Conservation (phyloP, 2,113 vertebrate genomes). For the Anoura caudifer region DNA sequence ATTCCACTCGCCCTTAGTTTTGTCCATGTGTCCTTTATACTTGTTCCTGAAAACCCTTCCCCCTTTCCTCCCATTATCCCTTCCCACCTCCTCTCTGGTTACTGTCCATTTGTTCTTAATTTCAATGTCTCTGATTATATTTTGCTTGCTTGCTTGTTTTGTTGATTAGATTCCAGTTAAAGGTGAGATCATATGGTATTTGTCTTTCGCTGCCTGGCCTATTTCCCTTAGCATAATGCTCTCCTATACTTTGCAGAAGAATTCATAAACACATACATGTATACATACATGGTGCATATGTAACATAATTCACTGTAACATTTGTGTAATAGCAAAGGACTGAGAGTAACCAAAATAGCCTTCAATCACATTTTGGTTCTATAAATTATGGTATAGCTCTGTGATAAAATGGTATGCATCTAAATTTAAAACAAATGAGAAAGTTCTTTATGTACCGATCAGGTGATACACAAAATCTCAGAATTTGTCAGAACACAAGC, state of each 20-base stretch:
- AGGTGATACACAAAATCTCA: not conserved
- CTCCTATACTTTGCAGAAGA: not conserved
- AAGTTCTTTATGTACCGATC: not conserved
- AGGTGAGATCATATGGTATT: too few species aligned
- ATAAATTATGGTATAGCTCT: not conserved
- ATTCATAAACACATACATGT: not conserved
- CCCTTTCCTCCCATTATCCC: too few species aligned
- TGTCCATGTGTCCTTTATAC: too few species aligned
- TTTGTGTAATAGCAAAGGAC: not conserved
- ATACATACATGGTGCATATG: not conserved
- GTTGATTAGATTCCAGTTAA: too few species aligned
- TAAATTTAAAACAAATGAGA: constrained; percentile 19
- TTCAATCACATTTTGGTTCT: not conserved
- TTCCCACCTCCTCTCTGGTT: too few species aligned
- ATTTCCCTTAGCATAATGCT: too few species aligned
- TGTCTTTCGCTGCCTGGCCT: too few species aligned
- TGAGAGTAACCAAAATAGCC: not conserved
- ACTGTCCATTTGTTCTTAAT: too few species aligned
- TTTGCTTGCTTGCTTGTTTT: too few species aligned
- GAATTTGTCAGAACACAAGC: not conserved
- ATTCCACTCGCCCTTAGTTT: too few species aligned
- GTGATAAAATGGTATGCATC: not conserved
- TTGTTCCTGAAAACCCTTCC: too few species aligned
- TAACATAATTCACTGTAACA: not conserved
- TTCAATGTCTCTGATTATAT: too few species aligned